A percentile compares a stretch with the other conserved stretches of the same genome.
These are phyloP conservation scores for Chamaetylas fuelleborni DNA, from an alignment of 2,113 vertebrate species.

Conservation along the genomic window DNA sequence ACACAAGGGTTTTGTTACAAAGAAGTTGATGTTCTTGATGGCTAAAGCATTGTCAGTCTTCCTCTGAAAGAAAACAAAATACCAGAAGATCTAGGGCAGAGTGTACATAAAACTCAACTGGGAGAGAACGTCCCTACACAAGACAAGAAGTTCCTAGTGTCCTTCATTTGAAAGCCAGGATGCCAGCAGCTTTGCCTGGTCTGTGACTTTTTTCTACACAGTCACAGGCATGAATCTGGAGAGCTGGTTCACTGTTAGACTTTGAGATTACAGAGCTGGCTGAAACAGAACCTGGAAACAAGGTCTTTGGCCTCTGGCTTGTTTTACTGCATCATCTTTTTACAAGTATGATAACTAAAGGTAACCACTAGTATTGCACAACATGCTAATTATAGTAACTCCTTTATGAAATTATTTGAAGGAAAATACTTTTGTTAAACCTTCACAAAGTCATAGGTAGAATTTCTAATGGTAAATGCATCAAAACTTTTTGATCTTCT, in stretches of 20 bases:
- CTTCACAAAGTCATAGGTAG: not conserved
- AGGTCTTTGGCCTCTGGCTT: not conserved
- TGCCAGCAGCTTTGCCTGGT: not conserved
- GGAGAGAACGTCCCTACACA: not conserved
- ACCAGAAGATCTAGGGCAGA: not conserved
- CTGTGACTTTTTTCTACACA: not conserved
- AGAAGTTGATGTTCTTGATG: not conserved
- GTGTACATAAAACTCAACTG: not conserved
- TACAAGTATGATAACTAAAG: not conserved
- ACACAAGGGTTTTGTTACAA: not conserved
- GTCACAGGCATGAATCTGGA: not conserved
- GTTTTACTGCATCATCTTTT: not conserved
- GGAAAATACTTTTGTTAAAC: not conserved
- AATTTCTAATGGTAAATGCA: not conserved
- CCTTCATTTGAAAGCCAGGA: not conserved
- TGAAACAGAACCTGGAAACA: not conserved
- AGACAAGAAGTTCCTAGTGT: not conserved
- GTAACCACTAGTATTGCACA: not conserved
- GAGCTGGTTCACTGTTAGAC: not conserved
- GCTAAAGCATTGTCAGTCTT: not conserved
- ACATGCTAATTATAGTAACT: not conserved
- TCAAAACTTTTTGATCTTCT: not conserved
- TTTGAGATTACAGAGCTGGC: not conserved
- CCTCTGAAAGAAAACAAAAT: not conserved
- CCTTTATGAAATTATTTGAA: not conserved